These are phyloP conservation scores for Branchellion lobata DNA, from an alignment of 2,888 invertebrate species.

Conservation along the genomic window DNA sequence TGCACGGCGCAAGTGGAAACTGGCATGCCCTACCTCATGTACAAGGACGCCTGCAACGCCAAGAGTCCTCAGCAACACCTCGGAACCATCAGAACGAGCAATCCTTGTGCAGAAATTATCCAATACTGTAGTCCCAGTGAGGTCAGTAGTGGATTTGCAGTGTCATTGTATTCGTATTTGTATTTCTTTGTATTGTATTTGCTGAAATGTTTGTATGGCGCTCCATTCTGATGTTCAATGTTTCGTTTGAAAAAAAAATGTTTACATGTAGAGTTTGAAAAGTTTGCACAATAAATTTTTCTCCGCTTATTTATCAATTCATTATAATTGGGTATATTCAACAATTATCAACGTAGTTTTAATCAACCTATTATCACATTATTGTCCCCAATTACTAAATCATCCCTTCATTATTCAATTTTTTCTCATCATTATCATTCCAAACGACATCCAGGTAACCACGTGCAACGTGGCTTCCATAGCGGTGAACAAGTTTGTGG, in stretches of 20 bases:
- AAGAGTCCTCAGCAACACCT: constrained; percentile 97
- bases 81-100: constrained; percentile 96
- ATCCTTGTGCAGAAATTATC: constrained; percentile 94
- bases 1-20: constrained; percentile 94
- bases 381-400: too few species aligned
- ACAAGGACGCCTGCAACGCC: constrained; percentile 83
- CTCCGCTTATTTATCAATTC: too few species aligned
- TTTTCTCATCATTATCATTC: neutral
- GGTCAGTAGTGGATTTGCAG: constrained; percentile 62
- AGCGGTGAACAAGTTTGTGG: constrained; percentile 90
- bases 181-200: neutral
- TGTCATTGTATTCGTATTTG: too few species aligned
- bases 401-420: too few species aligned
- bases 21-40: constrained; percentile 89
- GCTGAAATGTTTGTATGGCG: neutral
- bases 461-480: constrained; percentile 97
- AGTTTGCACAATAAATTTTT: too few species aligned
- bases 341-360: too few species aligned
- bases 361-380: too few species aligned
- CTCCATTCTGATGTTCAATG: neutral
- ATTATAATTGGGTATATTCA: too few species aligned
- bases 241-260: too few species aligned
- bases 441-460: constrained; percentile 68
- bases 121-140: constrained; percentile 89
- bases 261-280: too few species aligned